These are phyloP conservation scores for Gavia stellata DNA, from an alignment of 2,113 vertebrate species.

Conservation along the genomic window DNA sequence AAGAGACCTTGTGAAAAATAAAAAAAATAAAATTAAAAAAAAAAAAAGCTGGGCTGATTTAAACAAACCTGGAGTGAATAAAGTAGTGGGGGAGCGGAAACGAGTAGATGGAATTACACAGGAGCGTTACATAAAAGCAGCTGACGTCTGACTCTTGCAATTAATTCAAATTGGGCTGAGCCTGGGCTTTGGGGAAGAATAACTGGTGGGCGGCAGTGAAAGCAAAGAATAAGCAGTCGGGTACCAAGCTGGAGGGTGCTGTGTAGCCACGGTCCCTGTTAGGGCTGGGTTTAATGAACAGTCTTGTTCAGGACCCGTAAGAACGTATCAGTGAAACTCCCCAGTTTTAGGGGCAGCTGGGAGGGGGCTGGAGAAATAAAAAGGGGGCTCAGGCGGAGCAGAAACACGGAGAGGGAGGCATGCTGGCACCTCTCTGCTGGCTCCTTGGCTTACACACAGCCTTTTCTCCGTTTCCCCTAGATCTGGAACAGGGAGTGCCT, in stretches of 20 bases:
- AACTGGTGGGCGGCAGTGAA: neutral
- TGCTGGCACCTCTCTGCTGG: neutral
- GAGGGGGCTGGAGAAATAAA: neutral
- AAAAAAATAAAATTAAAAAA: no score
- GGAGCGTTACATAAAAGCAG: neutral
- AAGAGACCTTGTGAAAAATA: neutral
- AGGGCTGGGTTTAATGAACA: neutral
- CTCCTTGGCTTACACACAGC: neutral
- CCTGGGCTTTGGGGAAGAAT: neutral
- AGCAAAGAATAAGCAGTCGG: neutral
- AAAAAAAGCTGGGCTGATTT: neutral
- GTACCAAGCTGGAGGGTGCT: neutral
- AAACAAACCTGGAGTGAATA: constrained; percentile 23
- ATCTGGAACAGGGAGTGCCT: neutral
- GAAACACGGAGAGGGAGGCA: fast-evolving
- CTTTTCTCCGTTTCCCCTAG: neutral
- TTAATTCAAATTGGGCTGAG: constrained; percentile 3
- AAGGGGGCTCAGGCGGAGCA: neutral
- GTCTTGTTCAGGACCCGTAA: neutral
- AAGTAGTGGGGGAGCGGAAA: constrained; percentile 20
- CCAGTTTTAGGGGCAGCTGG: neutral
- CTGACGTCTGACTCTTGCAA: constrained; percentile 20
- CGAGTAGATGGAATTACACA: neutral
- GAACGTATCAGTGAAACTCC: neutral
- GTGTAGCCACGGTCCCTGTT: fast-evolving